Percentiles rank a stretch among this genome's conserved stretches.
Evolutionary conservation across 2,797 vertebrate species (phyloP).

Genomic region (Bovichtus variegatus): DNA sequence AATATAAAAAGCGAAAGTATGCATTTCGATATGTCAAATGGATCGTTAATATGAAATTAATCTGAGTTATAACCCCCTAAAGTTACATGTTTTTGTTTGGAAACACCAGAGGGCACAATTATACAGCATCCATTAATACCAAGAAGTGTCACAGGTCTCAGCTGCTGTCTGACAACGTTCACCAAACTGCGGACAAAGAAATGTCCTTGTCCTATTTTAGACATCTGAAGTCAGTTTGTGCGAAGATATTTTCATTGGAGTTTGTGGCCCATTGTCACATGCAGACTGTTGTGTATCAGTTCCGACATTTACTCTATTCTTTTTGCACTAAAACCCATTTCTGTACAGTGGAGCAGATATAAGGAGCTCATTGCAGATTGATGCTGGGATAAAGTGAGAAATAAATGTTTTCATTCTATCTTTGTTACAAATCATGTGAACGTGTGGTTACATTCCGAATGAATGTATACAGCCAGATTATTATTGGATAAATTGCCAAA

Average conservation of each 20-base stretch:
- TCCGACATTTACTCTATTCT: neutral
- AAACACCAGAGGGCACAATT: conserved; percentile 31
- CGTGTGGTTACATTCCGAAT: neutral
- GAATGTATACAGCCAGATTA: neutral
- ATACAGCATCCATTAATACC: conserved; percentile 10
- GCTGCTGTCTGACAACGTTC: conserved; percentile 37
- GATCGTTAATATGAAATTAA: neutral
- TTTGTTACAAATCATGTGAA: neutral
- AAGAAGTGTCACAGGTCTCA: conserved; percentile 19
- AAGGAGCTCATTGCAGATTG: neutral
- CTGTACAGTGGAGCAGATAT: neutral
- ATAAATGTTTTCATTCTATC: neutral
- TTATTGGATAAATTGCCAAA: neutral
- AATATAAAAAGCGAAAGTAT: neutral
- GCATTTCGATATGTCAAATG: neutral
- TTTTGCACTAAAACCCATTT: neutral
- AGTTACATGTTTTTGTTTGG: conserved; percentile 2
- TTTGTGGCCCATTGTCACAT: neutral
- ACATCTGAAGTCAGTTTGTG: neutral
- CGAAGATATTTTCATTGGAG: neutral
- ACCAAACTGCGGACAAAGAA: conserved; percentile 7
- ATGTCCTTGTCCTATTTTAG: conserved; percentile 7
- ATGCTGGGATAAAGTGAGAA: neutral
- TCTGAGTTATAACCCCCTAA: neutral
- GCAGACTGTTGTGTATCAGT: neutral